phyloP scores from a whole-genome alignment of 1,140 invertebrate species.

The Triops cancriformis region DNA sequence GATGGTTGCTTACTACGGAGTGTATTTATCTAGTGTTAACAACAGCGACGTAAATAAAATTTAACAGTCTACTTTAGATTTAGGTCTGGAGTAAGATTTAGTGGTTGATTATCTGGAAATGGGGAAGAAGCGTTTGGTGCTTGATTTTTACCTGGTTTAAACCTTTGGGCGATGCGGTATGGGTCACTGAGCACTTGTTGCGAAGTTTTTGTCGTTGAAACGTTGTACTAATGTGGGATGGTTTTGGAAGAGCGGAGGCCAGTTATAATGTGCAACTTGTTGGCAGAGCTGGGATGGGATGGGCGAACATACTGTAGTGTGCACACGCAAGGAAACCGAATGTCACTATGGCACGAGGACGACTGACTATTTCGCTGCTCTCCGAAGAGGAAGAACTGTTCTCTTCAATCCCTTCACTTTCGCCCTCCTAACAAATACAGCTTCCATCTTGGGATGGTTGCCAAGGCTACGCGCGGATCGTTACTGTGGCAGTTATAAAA shows the following conservation, averaged over 20 bases:
- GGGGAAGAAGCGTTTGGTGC: no score
- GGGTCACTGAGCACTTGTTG: background rate
- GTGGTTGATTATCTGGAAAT: no score
- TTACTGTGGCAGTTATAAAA: conserved; percentile 10
- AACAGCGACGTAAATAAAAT: no score
- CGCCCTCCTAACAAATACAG: background rate
- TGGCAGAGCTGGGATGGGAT: background rate
- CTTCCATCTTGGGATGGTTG: background rate
- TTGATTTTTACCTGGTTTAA: no score
- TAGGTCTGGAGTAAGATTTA: no score
- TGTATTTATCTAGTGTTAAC: no score
- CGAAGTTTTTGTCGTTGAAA: background rate
- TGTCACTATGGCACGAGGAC: conserved; percentile 5
- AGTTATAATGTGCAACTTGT: conserved; percentile 14
- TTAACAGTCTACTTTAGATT: no score
- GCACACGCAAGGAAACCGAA: background rate
- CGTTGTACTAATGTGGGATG: background rate
- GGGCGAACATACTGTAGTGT: conserved; percentile 5
- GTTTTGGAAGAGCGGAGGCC: background rate
- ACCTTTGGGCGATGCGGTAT: background rate
- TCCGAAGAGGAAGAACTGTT: background rate
- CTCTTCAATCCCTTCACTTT: background rate
- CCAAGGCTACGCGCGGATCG: conserved; percentile 1
- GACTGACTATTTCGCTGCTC: background rate
- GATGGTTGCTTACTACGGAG: no score